Evolutionary conservation across 2,797 vertebrate species (phyloP), one percentile per base, ranked within the genome.

Genomic region (Sylvia borin): DNA sequence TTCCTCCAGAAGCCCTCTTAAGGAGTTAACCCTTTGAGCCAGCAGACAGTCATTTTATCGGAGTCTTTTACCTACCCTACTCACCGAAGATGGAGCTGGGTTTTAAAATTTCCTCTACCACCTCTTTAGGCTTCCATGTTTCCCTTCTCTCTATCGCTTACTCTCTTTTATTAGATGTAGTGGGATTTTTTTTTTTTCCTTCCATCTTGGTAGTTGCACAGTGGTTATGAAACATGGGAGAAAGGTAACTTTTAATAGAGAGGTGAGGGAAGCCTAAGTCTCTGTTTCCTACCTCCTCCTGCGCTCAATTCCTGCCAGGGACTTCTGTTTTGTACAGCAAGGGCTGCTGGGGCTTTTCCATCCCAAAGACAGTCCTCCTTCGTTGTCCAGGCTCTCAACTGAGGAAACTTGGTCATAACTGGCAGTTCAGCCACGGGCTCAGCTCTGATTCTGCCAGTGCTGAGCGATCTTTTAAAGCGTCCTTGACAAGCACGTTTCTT

Each of bases 1-100:
- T 81, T 93, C 76, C 66, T 75, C 36, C 18, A 76, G 87, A 90
- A 95, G 62, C 76, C 50, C 80, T 88, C 61, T 60, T 47, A 73
- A 70, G 87, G 48, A 92, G 48, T 92, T 95, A 92, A 94, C 90
- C 77, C 90, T 92, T 90, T 84, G 66, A 84, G 85, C 78, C 78
- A 94, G 38, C n/a, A 19, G 53, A 57, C 61, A 74, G 72, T 75
- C 13, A 45, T 45, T 84, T 93, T 38, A 45, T 55, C 10, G 1
- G 50, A 31, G 21, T 7, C 43, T 85, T 80, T 51, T 45, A 68
- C 26, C 45, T 67, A 13, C 21, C 8, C 48, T 43, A 11, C 36
- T 13, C 21, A 1, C 31, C 32, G 54, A 64, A 77, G 36, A 31
- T 3, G 11, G 38, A 88, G 19, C 32, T 57, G 57, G 19, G 43